Conservation (phyloP, 2,797 vertebrate genomes). For the Agapornis canus region DNA sequence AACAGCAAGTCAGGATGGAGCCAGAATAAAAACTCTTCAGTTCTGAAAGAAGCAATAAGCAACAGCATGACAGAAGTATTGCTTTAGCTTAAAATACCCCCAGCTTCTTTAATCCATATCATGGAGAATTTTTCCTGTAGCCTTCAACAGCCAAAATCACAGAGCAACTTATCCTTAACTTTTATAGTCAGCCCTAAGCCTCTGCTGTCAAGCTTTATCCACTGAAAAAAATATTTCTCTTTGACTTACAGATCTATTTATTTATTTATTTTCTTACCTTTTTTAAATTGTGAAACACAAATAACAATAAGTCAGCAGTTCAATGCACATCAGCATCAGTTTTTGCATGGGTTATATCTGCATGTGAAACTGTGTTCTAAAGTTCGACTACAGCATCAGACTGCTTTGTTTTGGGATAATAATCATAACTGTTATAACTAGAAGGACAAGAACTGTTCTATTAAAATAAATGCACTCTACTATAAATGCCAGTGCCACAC, state of each 20-base stretch:
- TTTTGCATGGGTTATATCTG: not conserved
- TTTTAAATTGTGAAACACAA: not conserved
- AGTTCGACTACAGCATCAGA: not conserved
- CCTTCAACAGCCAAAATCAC: not conserved
- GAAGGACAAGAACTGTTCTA: not conserved
- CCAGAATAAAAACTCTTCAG: not conserved
- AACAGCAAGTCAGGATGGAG: not conserved
- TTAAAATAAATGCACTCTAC: conserved; percentile 22
- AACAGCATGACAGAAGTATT: not conserved
- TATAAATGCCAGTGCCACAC: conserved; percentile 34
- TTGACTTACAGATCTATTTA: not conserved
- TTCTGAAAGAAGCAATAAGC: not conserved
- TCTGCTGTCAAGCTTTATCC: not conserved
- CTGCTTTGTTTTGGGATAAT: not conserved
- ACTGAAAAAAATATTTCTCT: not conserved
- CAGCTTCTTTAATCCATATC: not conserved
- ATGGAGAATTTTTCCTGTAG: not conserved
- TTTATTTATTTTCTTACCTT: not conserved
- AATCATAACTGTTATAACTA: not conserved
- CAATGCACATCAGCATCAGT: not conserved
- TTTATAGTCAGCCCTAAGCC: not conserved
- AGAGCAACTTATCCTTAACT: not conserved
- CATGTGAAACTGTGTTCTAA: not conserved
- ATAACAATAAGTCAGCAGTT: not conserved
- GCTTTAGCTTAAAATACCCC: not conserved